These are phyloP conservation scores for Oreochromis tanganicae DNA, from an alignment of 2,113 vertebrate species.

Conservation along the genomic window DNA sequence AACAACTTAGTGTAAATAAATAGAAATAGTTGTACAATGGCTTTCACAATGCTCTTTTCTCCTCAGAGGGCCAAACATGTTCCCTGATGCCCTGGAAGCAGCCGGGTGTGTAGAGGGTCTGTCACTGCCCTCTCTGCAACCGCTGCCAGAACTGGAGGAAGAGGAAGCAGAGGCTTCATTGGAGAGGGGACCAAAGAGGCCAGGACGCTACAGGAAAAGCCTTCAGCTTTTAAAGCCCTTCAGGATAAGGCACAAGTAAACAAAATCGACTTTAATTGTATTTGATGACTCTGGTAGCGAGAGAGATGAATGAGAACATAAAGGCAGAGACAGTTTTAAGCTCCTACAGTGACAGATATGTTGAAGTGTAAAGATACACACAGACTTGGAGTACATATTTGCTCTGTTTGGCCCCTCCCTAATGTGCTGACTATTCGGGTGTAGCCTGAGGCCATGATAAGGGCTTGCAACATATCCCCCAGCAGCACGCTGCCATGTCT, in stretches of 20 bases:
- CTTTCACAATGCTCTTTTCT: neutral
- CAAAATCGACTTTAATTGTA: neutral
- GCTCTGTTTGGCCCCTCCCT: neutral
- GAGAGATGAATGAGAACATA: neutral
- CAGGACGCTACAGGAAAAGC: slow-evolving; percentile 71
- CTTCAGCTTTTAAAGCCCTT: slow-evolving; percentile 79
- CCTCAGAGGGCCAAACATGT: slow-evolving; percentile 52
- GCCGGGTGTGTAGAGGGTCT: slow-evolving; percentile 67
- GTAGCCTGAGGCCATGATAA: slow-evolving; percentile 52
- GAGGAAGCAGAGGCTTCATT: slow-evolving; percentile 29
- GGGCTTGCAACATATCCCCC: slow-evolving; percentile 43
- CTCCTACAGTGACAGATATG: neutral
- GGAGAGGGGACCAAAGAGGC: slow-evolving; percentile 45
- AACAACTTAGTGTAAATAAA: neutral
- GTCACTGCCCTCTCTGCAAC: slow-evolving; percentile 58
- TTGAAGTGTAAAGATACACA: neutral
- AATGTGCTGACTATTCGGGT: neutral
- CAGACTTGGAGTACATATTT: neutral
- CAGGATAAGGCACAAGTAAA: slow-evolving; percentile 79
- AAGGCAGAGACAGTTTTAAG: neutral
- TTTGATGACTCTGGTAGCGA: neutral
- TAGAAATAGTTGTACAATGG: neutral
- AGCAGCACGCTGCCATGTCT: slow-evolving; percentile 25
- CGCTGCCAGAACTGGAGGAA: slow-evolving; percentile 54
- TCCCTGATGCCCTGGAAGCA: slow-evolving; percentile 68